Percentiles rank a stretch among this genome's conserved stretches.
Conservation (phyloP, 2,888 invertebrate species). For the Bombyx huttoni region DNA sequence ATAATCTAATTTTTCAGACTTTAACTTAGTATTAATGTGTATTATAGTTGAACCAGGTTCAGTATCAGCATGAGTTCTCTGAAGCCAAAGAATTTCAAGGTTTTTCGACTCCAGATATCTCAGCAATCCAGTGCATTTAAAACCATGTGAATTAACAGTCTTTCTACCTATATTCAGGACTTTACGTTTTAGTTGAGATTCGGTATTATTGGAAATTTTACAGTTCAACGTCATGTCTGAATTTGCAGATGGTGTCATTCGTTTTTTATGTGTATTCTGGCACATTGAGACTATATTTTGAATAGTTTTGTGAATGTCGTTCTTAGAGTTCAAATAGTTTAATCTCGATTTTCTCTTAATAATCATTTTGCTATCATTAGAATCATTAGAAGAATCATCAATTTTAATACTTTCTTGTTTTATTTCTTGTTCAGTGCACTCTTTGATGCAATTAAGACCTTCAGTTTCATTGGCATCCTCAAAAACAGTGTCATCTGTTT, state of each 20-base stretch:
- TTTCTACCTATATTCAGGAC: slow-evolving; percentile 52
- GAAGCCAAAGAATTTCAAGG: slow-evolving; percentile 37
- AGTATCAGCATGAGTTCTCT: slow-evolving; percentile 2
- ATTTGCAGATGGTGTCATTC: slow-evolving; percentile 10
- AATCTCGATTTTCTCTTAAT: slow-evolving; percentile 7
- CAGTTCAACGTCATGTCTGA: no score
- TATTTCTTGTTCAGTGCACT: slow-evolving; percentile 2
- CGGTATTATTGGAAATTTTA: slow-evolving; percentile 10
- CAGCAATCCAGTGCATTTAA: slow-evolving; percentile 41
- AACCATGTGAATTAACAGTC: slow-evolving; percentile 33
- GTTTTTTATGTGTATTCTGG: slow-evolving; percentile 27
- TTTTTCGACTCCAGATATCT: slow-evolving; percentile 46
- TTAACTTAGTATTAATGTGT: slow-evolving; percentile 34
- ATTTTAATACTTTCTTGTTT: slow-evolving; percentile 30
- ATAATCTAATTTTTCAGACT: slow-evolving; percentile 9
- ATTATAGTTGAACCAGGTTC: slow-evolving; percentile 24
- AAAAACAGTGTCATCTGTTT: slow-evolving; percentile 28
- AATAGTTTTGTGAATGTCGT: slow-evolving; percentile 23
- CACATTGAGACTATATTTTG: slow-evolving; percentile 35
- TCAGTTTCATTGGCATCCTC: slow-evolving; percentile 17
- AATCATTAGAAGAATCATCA: slow-evolving; percentile 35
- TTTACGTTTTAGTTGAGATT: slow-evolving; percentile 42
- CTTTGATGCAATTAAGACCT: background rate
- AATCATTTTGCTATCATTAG: slow-evolving; percentile 10
- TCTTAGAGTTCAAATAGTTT: slow-evolving; percentile 9